phyloP scores from a whole-genome alignment of 2,113 vertebrate genomes.

The Dasypus novemcinctus region DNA sequence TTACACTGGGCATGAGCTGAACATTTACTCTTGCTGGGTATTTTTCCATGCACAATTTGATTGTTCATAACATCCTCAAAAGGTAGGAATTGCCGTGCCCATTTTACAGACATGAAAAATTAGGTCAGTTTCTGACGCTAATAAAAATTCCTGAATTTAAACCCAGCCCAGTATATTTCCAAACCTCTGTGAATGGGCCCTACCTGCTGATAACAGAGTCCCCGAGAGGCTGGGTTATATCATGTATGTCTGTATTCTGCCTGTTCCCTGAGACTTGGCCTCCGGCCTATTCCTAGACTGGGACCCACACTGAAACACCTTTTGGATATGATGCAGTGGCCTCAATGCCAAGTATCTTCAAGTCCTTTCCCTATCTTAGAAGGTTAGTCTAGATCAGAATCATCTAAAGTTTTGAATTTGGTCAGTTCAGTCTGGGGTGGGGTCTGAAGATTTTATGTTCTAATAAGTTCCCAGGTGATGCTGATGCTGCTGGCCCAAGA shows the following conservation, averaged over 20 bases:
- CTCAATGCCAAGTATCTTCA: rapidly evolving
- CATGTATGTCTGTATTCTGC: background rate
- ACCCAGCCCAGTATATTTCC: background rate
- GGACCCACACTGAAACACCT: background rate
- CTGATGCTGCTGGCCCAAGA: background rate
- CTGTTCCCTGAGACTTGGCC: background rate
- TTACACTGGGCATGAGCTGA: background rate
- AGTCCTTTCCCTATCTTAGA: background rate
- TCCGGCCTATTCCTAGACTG: background rate
- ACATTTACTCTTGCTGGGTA: background rate
- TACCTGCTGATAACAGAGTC: background rate
- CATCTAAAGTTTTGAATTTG: background rate
- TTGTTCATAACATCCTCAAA: background rate
- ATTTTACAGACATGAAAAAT: background rate
- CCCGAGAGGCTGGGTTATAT: background rate
- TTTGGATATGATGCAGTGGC: background rate
- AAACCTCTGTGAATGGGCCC: background rate
- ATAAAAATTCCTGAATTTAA: background rate
- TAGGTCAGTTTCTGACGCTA: background rate
- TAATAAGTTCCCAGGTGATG: background rate
- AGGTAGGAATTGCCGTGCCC: background rate
- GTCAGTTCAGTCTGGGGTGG: background rate
- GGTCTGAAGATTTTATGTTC: background rate
- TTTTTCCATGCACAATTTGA: background rate
- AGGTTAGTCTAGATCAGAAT: background rate